These are phyloP conservation scores for Argentina silus DNA, from an alignment of 2,797 vertebrate genomes.

Conservation along the genomic window DNA sequence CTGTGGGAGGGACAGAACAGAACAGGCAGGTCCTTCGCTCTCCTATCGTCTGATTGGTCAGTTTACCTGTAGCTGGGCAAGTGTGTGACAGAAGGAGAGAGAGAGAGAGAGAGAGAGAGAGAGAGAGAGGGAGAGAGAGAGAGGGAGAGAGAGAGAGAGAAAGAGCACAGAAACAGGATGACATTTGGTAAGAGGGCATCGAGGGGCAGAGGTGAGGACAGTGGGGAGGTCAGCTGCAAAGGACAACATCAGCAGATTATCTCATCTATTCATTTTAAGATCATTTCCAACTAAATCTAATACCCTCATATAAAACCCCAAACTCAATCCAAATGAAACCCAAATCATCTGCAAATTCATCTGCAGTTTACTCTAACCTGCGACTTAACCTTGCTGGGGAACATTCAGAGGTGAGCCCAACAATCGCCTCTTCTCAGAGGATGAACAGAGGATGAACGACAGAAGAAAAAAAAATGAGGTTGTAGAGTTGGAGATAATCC, in stretches of 20 bases:
- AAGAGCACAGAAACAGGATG: conserved; percentile 27
- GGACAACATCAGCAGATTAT: conserved; percentile 44
- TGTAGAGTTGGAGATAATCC: neutral
- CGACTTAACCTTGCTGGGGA: no score
- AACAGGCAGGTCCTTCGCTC: neutral
- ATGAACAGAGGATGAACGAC: neutral
- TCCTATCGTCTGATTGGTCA: neutral
- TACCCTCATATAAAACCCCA: neutral
- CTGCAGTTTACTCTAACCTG: conserved; percentile 21
- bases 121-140: neutral
- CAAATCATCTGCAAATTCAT: conserved; percentile 27
- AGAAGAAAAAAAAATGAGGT: neutral
- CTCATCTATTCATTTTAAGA: conserved; percentile 27
- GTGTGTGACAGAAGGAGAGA: neutral
- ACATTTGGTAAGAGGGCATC: neutral
- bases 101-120: neutral
- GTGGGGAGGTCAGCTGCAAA: conserved; percentile 35
- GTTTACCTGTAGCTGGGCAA: neutral
- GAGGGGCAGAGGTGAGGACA: conserved; percentile 42
- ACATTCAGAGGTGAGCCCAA: neutral
- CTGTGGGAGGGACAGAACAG: neutral
- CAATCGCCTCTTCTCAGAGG: conserved; percentile 25
- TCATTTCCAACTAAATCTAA: conserved; percentile 38
- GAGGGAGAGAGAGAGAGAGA: neutral
- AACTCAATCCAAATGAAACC: neutral